Conservation (phyloP, 2,888 invertebrate genomes). For the Pardosa pseudoannulata region DNA sequence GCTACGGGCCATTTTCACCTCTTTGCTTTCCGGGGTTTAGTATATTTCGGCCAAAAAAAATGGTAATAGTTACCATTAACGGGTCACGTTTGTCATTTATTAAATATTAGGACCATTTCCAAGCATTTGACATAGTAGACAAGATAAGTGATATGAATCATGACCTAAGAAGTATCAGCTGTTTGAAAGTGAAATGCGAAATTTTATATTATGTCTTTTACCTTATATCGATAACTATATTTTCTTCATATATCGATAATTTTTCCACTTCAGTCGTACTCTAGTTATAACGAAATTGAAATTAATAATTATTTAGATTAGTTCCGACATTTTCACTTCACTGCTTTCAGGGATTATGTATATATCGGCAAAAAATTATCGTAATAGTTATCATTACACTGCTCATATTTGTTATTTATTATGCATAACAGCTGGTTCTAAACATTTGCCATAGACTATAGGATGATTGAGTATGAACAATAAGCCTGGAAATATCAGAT, state of each 20-base stretch:
- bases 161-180: background rate
- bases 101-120: no score
- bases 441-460: background rate
- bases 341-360: background rate
- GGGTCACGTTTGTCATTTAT: background rate
- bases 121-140: no score
- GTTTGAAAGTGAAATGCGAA: background rate
- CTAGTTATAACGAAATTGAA: no score
- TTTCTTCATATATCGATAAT: no score
- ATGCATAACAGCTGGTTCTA: background rate
- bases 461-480: background rate
- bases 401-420: background rate
- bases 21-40: no score
- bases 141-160: background rate
- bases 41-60: no score
- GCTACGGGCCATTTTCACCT: background rate
- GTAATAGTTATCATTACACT: no score
- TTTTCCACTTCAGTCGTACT: no score
- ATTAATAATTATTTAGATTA: no score
- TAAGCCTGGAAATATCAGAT: background rate
- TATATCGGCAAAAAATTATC: no score
- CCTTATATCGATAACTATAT: background rate
- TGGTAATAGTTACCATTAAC: no score
- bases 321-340: background rate
- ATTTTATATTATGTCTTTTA: background rate